These are phyloP conservation scores for Chrysomela aeneicollis DNA, from an alignment of 2,888 invertebrate species.

Conservation along the genomic window DNA sequence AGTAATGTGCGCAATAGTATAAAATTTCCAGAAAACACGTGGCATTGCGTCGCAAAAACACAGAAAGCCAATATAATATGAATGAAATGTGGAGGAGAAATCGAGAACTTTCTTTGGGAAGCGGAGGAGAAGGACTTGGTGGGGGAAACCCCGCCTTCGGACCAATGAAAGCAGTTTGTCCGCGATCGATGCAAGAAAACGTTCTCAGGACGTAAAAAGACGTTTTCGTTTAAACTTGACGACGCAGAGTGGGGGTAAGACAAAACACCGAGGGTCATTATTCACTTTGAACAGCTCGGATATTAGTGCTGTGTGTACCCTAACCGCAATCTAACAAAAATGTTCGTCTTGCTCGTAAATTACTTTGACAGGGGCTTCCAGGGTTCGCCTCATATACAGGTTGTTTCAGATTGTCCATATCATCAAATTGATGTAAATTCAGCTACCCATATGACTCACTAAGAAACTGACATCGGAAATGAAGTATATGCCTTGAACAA, in stretches of 20 bases:
- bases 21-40: conserved; percentile 51
- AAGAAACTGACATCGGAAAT: too few species aligned
- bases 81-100: conserved; percentile 50
- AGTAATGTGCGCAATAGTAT: conserved; percentile 47
- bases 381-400: conserved; percentile 26
- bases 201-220: conserved; percentile 63
- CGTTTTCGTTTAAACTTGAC: conserved; percentile 60
- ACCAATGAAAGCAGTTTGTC: conserved; percentile 56
- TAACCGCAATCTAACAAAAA: conserved; percentile 61
- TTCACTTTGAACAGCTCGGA: conserved; percentile 60
- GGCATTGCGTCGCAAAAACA: conserved; percentile 49
- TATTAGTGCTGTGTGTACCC: conserved; percentile 61
- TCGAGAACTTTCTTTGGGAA: conserved; percentile 35
- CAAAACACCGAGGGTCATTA: conserved; percentile 61
- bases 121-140: conserved; percentile 49
- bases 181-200: conserved; percentile 62
- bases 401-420: conserved; percentile 26
- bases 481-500: too few species aligned
- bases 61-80: conserved; percentile 47
- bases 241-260: conserved; percentile 50
- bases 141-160: conserved; percentile 59
- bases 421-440: not conserved
- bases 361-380: conserved; percentile 58
- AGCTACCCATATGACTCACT: too few species aligned
- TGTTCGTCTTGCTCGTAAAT: conserved; percentile 61